Evolutionary conservation across 2,797 vertebrate genomes (phyloP), one percentile per base, ranked within the genome.

Genomic region (Leuciscus waleckii): DNA sequence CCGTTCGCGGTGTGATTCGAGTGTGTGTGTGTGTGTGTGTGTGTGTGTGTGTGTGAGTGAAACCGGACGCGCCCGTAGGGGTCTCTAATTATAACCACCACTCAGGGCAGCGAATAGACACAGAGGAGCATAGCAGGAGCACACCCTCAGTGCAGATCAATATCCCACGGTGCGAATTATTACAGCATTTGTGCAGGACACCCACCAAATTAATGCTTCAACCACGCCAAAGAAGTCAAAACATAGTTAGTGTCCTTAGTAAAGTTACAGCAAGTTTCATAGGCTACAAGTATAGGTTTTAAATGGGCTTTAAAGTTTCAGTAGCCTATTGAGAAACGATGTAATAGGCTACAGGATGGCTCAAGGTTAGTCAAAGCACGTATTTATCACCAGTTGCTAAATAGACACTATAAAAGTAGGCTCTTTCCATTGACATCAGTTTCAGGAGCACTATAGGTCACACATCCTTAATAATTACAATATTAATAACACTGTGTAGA

Each of bases 31-130:
- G 65, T 41, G 71, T 82, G 85, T 4, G 74, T n/a, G 61, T 2
- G 65, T n/a, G n/a, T n/a, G 35, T 35, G 35, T 9, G 39, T 4
- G 74, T n/a, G 61, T 2, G 65, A 54, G 71, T 82, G 85, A 46
- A 82, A 86, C 80, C 80, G 21, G 73, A 86, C 5, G 80, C 84
- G 79, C 35, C 1, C 35, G 14, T 32, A 16, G 73, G 58, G 51
- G 61, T 58, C 77, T 87, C 93, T 93, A 95, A 94, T 93, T 90
- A 90, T 94, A 95, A 92, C 91, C 83, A 83, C 49, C 86, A 91
- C 90, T 86, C 87, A 91, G 84, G 80, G 77, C 68, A 76, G 83
- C 82, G 86, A 23, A 84, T 17, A n/a, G 23, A 82, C 21, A 58
- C 32, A 73, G 7, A 65, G 39, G 13, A 82, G 26, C 9, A 46